Base-by-base conservation (phyloP, 2,888 invertebrate species). In the Temnothorax rugatulus region DNA sequence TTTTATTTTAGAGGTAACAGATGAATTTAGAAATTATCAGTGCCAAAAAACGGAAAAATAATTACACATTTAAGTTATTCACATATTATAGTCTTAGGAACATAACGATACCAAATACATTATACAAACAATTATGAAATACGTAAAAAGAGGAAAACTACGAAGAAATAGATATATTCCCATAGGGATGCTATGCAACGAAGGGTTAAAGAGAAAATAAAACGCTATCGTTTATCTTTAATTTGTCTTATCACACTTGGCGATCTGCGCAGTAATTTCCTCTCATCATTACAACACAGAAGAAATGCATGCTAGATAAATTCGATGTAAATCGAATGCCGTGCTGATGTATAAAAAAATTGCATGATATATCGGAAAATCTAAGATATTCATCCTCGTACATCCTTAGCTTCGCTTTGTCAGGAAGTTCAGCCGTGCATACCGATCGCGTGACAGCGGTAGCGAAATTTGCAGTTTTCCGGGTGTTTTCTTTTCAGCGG, bases 351-450 rank as follows among this genome's bases (percentile, higher is more conserved):
- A 38, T 38, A 34, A 41, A 57, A 77, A 57, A 29, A n/a, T 50
- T 29, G 5, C 41, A 18, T 54, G 15, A 15, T 34, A 66, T 41
- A n/a, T 69, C 25, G 21, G 2, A 21, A 38, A 61, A 25, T 71
- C n/a, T 18, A 47, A 41, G 21, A 18, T 75, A 52, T 61, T 21
- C 68, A 38, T 13, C 25, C 15, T 21, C 44, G 59, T 15, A 8
- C 52, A 47, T 18, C 25, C 13, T 63, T 15, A n/a, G 15, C 9
- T 79, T 68, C 44, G 18, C 44, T 68, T 71, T 71, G 41, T 47
- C 71, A 25, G 59, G 2, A 50, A 50, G 21, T 38, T 69, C 59
- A 92, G 47, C 92, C 91, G 90, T 91, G 90, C 89, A 90, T 89
- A 87, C 87, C 88, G 82, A 91, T 86, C 89, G 82, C 84, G 69